Conservation (phyloP, 2,888 invertebrate species). For the Clunio marinus region DNA sequence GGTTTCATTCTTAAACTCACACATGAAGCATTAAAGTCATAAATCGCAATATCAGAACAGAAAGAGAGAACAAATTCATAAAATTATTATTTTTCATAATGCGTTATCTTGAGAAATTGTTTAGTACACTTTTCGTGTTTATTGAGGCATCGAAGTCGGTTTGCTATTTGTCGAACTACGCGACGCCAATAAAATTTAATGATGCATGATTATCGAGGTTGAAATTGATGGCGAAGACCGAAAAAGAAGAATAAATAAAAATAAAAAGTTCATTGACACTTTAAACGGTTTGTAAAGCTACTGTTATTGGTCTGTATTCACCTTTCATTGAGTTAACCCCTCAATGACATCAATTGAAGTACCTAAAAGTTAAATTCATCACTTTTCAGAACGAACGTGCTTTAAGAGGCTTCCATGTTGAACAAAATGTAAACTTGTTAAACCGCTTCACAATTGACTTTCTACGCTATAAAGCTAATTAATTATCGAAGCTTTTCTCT, state of each 20-base stretch:
- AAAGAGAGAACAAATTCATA: not conserved
- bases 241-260: not conserved
- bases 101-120: conserved; percentile 8
- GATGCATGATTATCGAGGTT: conserved; percentile 29
- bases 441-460: not conserved
- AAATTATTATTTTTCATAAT: not conserved
- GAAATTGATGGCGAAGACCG: not conserved
- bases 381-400: not conserved
- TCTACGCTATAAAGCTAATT: not conserved
- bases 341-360: not conserved
- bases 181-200: conserved; percentile 15
- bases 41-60: not conserved
- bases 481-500: not conserved
- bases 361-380: not conserved
- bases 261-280: conserved; percentile 23
- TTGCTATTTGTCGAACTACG: not conserved
- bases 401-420: not conserved
- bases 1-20: no score
- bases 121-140: not conserved
- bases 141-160: not conserved
- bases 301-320: not conserved
- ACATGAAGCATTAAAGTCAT: not conserved
- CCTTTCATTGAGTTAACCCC: not conserved
- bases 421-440: not conserved
- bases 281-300: not conserved